Conservation (phyloP, 2,113 vertebrate genomes). For the Gulo gulo region DNA sequence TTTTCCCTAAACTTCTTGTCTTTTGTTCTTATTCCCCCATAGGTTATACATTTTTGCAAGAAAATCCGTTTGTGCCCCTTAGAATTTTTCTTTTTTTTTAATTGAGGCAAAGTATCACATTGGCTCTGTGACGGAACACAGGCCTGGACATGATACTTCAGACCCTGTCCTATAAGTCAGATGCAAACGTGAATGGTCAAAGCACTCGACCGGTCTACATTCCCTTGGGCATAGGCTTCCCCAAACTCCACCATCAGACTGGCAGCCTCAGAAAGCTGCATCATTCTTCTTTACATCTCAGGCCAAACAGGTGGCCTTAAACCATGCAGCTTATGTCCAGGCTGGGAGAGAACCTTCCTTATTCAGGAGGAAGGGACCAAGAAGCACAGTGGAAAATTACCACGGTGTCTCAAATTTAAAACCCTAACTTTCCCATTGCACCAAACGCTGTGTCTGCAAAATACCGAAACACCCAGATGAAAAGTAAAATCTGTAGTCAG, state of each 20-base stretch:
- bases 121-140: not conserved
- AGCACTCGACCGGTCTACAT: not conserved
- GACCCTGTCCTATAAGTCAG: not conserved
- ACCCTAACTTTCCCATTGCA: not conserved
- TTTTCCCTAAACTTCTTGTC: not conserved
- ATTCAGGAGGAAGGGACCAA: not conserved
- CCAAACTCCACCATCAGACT: not conserved
- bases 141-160: not conserved
- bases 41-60: not conserved
- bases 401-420: not conserved
- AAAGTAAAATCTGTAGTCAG: not conserved
- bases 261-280: not conserved
- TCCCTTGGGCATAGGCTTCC: not conserved
- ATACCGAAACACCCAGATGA: not conserved
- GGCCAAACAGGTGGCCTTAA: not conserved
- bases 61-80: not conserved
- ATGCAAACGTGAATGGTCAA: not conserved
- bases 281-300: not conserved
- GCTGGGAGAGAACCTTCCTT: not conserved
- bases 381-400: not conserved
- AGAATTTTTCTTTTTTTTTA: not conserved
- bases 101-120: not conserved
- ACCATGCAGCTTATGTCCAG: too few relatives aligned
- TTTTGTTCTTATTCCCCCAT: not conserved
- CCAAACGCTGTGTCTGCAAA: not conserved